Percentiles rank a stretch among this genome's conserved stretches.
Evolutionary conservation across 2,797 vertebrate species (phyloP).

Genomic region (Danio choprae): DNA sequence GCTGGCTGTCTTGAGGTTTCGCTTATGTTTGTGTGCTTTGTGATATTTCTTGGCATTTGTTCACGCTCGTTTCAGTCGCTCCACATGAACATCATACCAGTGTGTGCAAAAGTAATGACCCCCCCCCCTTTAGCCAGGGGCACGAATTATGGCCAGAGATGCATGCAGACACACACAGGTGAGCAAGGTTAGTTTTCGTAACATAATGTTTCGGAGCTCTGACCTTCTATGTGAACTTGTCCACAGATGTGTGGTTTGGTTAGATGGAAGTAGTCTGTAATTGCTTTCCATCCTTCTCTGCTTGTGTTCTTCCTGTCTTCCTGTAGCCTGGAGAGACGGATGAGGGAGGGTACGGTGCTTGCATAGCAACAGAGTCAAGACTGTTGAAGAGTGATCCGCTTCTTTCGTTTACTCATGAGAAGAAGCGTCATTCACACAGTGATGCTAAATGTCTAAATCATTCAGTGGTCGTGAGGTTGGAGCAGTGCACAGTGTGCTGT

Average conservation of each 20-base stretch:
- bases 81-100: background rate
- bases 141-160: background rate
- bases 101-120: background rate
- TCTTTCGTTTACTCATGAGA: background rate
- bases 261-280: background rate
- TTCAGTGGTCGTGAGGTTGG: background rate
- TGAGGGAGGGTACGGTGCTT: conserved; percentile 29
- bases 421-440: background rate
- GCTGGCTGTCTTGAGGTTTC: conserved; percentile 11
- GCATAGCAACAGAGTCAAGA: conserved; percentile 58
- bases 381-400: conserved; percentile 16
- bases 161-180: background rate
- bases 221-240: background rate
- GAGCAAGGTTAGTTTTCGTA: conserved; percentile 1
- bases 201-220: background rate
- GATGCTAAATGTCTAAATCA: conserved; percentile 1
- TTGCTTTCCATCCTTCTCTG: conserved; percentile 27
- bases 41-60: background rate
- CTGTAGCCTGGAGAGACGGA: conserved; percentile 33
- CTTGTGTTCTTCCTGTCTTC: conserved; percentile 34
- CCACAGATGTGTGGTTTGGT: background rate
- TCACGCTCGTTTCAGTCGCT: background rate
- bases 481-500: background rate
- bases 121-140: background rate
- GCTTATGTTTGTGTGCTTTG: conserved; percentile 13